Conservation (phyloP, 2,113 vertebrate species). For the Tympanuchus pallidicinctus region DNA sequence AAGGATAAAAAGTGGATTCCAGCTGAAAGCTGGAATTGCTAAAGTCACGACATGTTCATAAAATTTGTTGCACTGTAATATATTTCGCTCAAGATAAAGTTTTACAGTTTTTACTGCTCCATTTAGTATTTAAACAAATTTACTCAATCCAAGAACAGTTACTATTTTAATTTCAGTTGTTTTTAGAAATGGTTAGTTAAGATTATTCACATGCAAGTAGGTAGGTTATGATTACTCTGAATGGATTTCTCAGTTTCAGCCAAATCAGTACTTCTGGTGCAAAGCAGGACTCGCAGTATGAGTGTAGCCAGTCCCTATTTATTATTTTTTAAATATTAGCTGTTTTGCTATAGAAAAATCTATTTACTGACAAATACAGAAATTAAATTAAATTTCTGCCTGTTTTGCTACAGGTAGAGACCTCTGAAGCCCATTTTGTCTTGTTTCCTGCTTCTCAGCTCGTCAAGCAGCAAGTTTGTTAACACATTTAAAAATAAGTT, state of each 20-base stretch:
- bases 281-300: slow-evolving; percentile 60
- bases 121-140: slow-evolving; percentile 55
- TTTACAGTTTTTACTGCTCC: slow-evolving; percentile 13
- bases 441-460: not conserved
- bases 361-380: not conserved
- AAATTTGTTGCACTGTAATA: slow-evolving; percentile 23
- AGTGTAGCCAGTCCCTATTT: slow-evolving; percentile 33
- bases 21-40: slow-evolving; percentile 50
- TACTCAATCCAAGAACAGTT: slow-evolving; percentile 20
- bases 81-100: slow-evolving; percentile 36
- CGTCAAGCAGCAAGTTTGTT: slow-evolving; percentile 14
- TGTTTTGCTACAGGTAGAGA: not conserved
- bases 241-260: slow-evolving; percentile 77
- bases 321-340: slow-evolving; percentile 12
- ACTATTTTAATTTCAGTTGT: slow-evolving; percentile 55
- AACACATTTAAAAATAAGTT: slow-evolving; percentile 42
- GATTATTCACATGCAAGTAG: slow-evolving; percentile 53
- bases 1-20: slow-evolving; percentile 43
- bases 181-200: slow-evolving; percentile 56
- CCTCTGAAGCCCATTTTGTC: not conserved
- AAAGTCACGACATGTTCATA: slow-evolving; percentile 64
- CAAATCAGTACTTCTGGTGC: slow-evolving; percentile 58
- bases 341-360: not conserved
- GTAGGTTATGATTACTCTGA: slow-evolving; percentile 62
- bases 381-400: not conserved